phyloP scores from a whole-genome alignment of 2,888 invertebrate species.

The Leistus spinibarbis region DNA sequence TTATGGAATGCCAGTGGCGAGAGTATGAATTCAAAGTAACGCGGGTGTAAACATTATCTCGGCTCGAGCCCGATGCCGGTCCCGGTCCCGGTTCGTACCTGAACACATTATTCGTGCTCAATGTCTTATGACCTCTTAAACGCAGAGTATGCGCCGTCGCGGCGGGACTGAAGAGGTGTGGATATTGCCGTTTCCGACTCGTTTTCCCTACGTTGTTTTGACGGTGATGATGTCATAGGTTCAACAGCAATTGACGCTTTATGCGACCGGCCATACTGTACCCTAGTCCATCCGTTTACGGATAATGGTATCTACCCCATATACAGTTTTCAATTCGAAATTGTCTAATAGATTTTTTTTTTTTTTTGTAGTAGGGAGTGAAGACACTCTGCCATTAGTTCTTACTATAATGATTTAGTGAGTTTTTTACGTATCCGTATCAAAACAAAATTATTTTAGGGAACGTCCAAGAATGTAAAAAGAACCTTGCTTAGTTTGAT shows the following conservation, averaged over 20 bases:
- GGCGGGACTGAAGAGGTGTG: background rate
- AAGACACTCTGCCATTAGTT: no score
- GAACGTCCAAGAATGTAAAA: no score
- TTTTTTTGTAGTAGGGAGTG: no score
- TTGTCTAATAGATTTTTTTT: background rate
- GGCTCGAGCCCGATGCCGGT: background rate
- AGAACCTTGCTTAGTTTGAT: no score
- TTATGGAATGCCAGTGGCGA: background rate
- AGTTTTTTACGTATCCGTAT: no score
- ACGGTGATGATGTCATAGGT: background rate
- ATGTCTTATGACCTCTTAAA: conserved; percentile 27
- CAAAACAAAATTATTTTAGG: no score
- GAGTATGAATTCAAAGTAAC: background rate
- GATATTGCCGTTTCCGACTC: background rate
- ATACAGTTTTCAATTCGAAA: background rate
- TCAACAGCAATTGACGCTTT: background rate
- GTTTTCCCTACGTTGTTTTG: background rate
- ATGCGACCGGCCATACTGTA: background rate
- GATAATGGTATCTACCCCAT: background rate
- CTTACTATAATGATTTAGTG: no score
- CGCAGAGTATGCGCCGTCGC: background rate
- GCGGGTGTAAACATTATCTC: conserved; percentile 21
- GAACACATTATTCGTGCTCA: conserved; percentile 9
- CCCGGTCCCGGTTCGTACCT: background rate
- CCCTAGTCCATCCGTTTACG: background rate